Percentiles rank a stretch among this genome's conserved stretches.
Evolutionary conservation across 2,888 invertebrate species (phyloP).

Genomic region (Bursaphelenchus okinawaensis): DNA sequence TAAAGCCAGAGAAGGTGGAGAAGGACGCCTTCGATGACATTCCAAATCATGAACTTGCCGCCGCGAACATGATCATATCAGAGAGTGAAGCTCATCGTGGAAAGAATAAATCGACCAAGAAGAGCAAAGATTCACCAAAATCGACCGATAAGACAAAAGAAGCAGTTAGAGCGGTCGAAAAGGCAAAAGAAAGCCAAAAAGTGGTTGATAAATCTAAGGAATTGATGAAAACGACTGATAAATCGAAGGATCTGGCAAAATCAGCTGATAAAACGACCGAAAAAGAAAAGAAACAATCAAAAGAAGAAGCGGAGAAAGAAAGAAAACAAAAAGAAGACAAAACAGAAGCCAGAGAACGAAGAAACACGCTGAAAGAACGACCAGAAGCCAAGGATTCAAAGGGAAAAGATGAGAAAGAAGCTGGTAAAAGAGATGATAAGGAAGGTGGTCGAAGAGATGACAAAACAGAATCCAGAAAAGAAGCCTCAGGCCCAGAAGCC

Average conservation of each 20-base stretch:
- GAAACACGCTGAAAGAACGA: background rate
- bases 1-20: background rate
- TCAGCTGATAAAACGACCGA: background rate
- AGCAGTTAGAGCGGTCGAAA: background rate
- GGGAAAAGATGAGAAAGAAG: background rate
- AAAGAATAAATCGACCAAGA: background rate
- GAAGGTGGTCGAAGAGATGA: background rate
- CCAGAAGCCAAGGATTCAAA: background rate
- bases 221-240: background rate
- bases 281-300: background rate
- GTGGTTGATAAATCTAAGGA: too few species aligned
- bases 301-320: background rate
- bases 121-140: background rate
- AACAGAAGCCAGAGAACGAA: background rate
- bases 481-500: background rate
- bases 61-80: background rate
- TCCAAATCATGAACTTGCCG: background rate
- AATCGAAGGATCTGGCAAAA: background rate
- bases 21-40: background rate
- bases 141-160: background rate
- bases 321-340: background rate
- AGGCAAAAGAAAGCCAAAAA: background rate
- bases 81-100: background rate
- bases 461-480: background rate
- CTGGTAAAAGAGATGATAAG: background rate